Base-by-base conservation (phyloP, 2,888 invertebrate genomes). In the Horisme vitalbata region DNA sequence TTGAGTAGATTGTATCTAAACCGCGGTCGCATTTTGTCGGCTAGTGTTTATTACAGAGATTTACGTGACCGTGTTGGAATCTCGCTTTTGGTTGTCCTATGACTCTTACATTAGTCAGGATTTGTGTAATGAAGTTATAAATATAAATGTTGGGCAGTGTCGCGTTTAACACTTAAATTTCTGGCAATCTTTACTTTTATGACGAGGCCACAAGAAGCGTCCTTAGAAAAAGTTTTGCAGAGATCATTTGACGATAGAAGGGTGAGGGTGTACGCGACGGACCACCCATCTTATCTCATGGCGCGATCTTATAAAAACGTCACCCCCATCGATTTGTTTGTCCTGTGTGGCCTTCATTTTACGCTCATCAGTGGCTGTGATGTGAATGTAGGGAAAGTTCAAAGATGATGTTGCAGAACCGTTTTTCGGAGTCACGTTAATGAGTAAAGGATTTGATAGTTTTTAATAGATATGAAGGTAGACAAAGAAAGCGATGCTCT, bases 321-420 rank as follows among this genome's bases (percentile, higher is more conserved):
- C 72, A 73, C 76, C 74, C 71, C 70, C 67, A 78, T 78, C 71
- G 77, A 79, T 79, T 71, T 77, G 68, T 81, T 82, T 81, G 71
- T 71, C 78, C 75, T 80, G 80, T 83, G 83, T 83, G 82, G 86
- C 81, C 83, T 75, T 78, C 67, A 77, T 79, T 84, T 79, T 67
- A 83, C 78, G 79, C 74, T 72, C 53, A 68, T 75, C 62, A 59
- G 53, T 14, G 13, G 55, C 68, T 68, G 67, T 73, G 70, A 68
- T 68, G 67, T 73, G 70, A 71, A 75, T 70, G 54, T 57, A 39
- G 37, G 43, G 50, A 37, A 59, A 59, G 47, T 52, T 55, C 46
- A 39, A 18, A 27, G 41, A 50, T 48, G 44, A 49, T 21, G 21
- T 38, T 46, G 47, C 39, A 39, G 18, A n/a, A n/a, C n/a, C 15